Conservation (phyloP, 1,140 invertebrate genomes). For the Pantala flavescens region DNA sequence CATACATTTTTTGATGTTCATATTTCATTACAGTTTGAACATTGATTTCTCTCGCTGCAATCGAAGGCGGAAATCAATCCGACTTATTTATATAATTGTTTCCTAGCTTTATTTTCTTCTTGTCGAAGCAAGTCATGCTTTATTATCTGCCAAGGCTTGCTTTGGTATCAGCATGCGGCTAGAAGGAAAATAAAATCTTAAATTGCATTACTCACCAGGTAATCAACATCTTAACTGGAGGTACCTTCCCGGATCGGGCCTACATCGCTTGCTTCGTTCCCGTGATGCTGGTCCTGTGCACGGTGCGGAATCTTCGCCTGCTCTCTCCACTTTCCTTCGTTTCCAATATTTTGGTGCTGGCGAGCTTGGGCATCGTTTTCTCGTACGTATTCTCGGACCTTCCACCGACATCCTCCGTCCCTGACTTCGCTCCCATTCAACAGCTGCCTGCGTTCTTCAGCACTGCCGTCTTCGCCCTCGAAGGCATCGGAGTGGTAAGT, state of each 20-base stretch:
- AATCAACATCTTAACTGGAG: slow-evolving; percentile 35
- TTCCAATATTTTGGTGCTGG: background rate
- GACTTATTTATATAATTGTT: no score
- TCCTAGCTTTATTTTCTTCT: no score
- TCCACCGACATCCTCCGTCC: background rate
- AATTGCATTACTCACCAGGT: slow-evolving; percentile 32
- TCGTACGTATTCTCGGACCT: slow-evolving; percentile 24
- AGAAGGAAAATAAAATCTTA: no score
- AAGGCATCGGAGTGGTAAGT: slow-evolving; percentile 34
- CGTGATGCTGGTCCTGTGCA: slow-evolving; percentile 45
- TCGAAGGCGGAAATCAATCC: no score
- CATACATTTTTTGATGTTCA: no score
- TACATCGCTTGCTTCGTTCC: slow-evolving; percentile 39
- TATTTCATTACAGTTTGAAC: no score
- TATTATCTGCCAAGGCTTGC: no score
- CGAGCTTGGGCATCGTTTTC: slow-evolving; percentile 20
- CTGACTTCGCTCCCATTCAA: background rate
- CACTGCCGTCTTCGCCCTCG: slow-evolving; percentile 36
- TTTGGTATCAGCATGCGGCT: no score
- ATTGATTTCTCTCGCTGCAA: no score
- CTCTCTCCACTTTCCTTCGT: slow-evolving; percentile 62
- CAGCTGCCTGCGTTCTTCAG: slow-evolving; percentile 34
- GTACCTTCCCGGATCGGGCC: slow-evolving; percentile 33
- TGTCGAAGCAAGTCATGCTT: no score
- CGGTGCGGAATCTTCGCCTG: slow-evolving; percentile 51